phyloP scores from a whole-genome alignment of 2,113 vertebrate species.

The Myotis brandtii region DNA sequence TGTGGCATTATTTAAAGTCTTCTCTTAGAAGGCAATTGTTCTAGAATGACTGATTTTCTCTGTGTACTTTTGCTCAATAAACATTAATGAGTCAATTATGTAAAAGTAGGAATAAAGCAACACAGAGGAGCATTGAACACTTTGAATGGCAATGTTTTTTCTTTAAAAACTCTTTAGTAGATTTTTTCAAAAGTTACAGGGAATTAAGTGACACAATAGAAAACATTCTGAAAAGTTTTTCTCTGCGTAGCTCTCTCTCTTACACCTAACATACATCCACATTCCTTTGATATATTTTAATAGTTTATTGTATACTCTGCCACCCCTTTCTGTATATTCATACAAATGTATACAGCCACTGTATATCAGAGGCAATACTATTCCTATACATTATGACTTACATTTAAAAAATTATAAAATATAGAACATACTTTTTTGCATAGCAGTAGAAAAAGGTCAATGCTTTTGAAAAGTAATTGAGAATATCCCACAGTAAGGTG shows the following conservation, averaged over 20 bases:
- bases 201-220: constrained; percentile 49
- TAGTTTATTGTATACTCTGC: background rate
- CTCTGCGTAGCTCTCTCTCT: background rate
- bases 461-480: background rate
- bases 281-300: constrained; percentile 2
- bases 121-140: background rate
- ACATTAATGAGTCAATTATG: constrained; percentile 64
- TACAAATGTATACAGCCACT: background rate
- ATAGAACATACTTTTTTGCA: background rate
- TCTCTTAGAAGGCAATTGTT: constrained; percentile 63
- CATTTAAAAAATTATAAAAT: background rate
- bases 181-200: background rate
- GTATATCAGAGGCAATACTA: background rate
- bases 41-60: constrained; percentile 60
- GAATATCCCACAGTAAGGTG: background rate
- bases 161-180: constrained; percentile 4
- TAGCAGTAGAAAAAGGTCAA: background rate
- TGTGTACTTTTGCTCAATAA: constrained; percentile 56
- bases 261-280: background rate
- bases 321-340: background rate
- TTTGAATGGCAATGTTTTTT: background rate
- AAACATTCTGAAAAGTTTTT: background rate
- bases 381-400: background rate
- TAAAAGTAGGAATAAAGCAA: constrained; percentile 66
- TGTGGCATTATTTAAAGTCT: constrained; percentile 59